Evolutionary conservation across 2,888 invertebrate species (phyloP).

Genomic region (Frankliniella intonsa): DNA sequence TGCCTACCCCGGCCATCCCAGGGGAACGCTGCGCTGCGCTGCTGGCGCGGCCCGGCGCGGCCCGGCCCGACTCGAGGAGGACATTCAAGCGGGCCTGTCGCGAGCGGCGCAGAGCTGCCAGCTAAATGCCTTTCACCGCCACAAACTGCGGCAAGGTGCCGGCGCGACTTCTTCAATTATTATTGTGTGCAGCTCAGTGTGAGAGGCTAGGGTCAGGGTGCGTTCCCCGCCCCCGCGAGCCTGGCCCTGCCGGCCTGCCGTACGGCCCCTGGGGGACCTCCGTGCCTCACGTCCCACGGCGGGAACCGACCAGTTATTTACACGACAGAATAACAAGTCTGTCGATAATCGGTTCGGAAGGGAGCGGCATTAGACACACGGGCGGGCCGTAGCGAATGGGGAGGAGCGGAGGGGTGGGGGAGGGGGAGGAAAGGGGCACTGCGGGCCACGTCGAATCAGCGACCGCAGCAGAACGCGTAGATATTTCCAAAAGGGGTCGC

Average conservation of each 20-base stretch:
- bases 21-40: neutral
- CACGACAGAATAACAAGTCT: neutral
- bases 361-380: conserved; percentile 6
- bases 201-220: too few relatives aligned
- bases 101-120: neutral
- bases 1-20: conserved; percentile 6
- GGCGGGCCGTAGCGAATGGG: neutral
- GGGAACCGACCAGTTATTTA: neutral
- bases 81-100: neutral
- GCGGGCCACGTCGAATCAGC: too few relatives aligned
- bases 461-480: too few relatives aligned
- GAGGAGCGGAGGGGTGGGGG: too few relatives aligned
- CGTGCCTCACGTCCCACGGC: neutral
- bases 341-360: neutral
- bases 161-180: too few relatives aligned
- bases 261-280: conserved; percentile 1
- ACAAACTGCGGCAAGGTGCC: too few relatives aligned
- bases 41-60: neutral
- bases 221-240: too few relatives aligned
- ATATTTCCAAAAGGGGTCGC: too few relatives aligned
- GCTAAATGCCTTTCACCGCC: too few relatives aligned
- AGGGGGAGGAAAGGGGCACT: too few relatives aligned
- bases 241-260: neutral
- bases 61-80: neutral
- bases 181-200: too few relatives aligned